Conservation (phyloP, 2,888 invertebrate species). For the Mythimna lalbum region DNA sequence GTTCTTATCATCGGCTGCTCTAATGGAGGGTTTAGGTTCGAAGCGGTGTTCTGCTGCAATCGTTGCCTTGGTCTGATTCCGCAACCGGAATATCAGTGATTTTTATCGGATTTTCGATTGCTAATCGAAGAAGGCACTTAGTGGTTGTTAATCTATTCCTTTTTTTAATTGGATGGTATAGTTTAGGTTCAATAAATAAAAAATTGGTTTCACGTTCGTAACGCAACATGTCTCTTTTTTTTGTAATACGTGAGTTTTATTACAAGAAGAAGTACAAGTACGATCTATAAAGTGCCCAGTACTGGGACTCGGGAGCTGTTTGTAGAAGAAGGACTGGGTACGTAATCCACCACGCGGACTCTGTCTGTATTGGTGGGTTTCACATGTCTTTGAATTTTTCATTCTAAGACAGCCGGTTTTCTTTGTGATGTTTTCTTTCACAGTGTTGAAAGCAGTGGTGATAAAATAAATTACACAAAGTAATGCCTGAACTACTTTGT, state of each 20-base stretch:
- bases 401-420: too few relatives aligned
- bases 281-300: too few relatives aligned
- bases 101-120: constrained; percentile 72
- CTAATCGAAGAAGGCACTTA: constrained; percentile 55
- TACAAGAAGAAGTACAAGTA: too few relatives aligned
- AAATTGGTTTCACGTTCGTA: background rate
- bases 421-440: too few relatives aligned
- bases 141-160: constrained; percentile 16
- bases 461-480: too few relatives aligned
- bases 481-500: too few relatives aligned
- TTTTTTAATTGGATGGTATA: constrained; percentile 11
- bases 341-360: too few relatives aligned
- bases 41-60: constrained; percentile 69
- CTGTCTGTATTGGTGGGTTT: too few relatives aligned
- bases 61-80: constrained; percentile 76
- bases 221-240: background rate
- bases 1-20: constrained; percentile 77
- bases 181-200: background rate
- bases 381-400: too few relatives aligned
- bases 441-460: too few relatives aligned
- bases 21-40: constrained; percentile 76
- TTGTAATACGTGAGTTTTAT: background rate
- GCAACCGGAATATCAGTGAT: constrained; percentile 75
- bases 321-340: too few relatives aligned
- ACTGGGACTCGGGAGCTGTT: too few relatives aligned